phyloP scores from a whole-genome alignment of 92 coral and sea anemone genomes.

The Chrysogorgia sp. region DNA sequence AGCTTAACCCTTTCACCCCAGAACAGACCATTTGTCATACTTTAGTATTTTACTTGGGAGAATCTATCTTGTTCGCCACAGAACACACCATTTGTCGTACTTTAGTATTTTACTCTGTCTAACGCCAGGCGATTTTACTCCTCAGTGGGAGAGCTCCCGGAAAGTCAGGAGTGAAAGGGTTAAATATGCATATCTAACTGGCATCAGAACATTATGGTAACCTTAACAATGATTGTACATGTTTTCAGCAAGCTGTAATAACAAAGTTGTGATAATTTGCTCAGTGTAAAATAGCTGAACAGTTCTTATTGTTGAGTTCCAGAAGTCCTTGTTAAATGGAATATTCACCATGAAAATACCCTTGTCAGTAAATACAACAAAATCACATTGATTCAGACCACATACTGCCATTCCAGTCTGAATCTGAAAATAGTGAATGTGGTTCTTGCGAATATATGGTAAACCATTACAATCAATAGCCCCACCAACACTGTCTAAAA shows the following conservation, averaged over 20 bases:
- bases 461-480: conserved; percentile 47
- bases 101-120: too few species aligned
- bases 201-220: too few species aligned
- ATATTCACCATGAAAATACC: conserved; percentile 42
- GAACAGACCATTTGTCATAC: too few species aligned
- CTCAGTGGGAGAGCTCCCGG: too few species aligned
- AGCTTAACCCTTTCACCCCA: too few species aligned
- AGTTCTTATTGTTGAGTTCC: background rate
- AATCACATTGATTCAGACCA: conserved; percentile 58
- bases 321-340: background rate
- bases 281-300: conserved; percentile 20
- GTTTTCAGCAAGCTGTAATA: background rate
- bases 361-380: conserved; percentile 57
- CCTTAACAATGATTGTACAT: too few species aligned
- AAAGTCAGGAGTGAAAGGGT: too few species aligned
- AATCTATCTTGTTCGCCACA: too few species aligned
- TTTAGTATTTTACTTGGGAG: too few species aligned
- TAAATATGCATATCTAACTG: too few species aligned
- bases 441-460: conserved; percentile 36
- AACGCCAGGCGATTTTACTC: too few species aligned
- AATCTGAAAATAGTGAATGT: conserved; percentile 60
- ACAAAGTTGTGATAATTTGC: background rate
- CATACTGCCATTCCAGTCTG: conserved; percentile 67
- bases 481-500: conserved; percentile 61
- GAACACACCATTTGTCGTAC: too few species aligned